phyloP scores from a whole-genome alignment of 2,113 vertebrate species.

The Hemichromis elongatus region DNA sequence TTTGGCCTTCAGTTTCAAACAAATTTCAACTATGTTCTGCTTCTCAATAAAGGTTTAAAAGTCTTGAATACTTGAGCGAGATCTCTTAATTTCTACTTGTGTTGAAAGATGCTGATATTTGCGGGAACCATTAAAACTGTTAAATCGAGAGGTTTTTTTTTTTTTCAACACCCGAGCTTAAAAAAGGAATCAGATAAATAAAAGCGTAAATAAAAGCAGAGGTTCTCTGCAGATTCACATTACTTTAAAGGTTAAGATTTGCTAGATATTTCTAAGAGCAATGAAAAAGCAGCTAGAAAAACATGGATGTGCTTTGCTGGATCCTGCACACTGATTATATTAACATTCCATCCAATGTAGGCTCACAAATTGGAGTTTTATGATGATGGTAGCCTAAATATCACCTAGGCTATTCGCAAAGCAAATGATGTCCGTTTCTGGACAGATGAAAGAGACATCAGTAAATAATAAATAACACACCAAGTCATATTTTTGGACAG shows the following conservation, averaged over 20 bases:
- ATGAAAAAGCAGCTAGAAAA: neutral
- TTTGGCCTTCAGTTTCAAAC: neutral
- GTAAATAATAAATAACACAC: neutral
- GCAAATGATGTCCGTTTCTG: neutral
- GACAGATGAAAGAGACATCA: neutral
- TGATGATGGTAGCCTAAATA: neutral
- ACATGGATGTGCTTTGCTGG: neutral
- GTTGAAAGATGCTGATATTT: neutral
- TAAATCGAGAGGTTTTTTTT: neutral
- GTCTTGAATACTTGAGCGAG: rapidly evolving
- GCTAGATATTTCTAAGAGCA: neutral
- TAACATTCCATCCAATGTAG: neutral
- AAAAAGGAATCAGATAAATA: neutral
- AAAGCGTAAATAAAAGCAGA: neutral
- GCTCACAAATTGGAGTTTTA: neutral
- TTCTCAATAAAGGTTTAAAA: neutral
- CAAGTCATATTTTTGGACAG: neutral
- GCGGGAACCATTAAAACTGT: neutral
- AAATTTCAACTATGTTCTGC: neutral
- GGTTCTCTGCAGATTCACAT: rapidly evolving
- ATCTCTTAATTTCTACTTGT: neutral
- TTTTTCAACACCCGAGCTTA: neutral
- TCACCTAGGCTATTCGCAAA: neutral
- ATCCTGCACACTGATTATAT: neutral
- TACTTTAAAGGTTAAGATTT: neutral